Evolutionary conservation across 2,113 vertebrate genomes (phyloP), one percentile per base, ranked within the genome.

Genomic region (Falco punctatus): DNA sequence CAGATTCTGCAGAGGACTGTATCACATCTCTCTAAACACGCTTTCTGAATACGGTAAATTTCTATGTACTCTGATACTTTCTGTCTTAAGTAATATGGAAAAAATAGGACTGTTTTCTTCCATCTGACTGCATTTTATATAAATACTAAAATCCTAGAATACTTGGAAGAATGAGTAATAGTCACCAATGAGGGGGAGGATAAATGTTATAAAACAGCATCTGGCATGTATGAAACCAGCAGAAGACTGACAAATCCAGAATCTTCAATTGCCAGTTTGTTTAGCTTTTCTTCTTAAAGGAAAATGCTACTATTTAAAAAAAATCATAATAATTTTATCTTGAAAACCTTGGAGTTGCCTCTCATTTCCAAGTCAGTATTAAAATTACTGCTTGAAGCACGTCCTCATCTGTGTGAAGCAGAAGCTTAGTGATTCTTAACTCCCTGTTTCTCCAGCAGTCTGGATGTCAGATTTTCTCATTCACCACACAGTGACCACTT

Each of bases 191-290:
- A 95, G 86, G 91, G 81, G 94, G 95, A 94, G 62, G 54, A 91
- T 48, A 84, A 90, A 94, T 95, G 92, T 94, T 96, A 94, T 95
- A 96, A 96, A 97, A 90, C 86, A 93, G 94, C 48, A 59, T 95
- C 96, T 95, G 90, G 71, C 23, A 30, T 93, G 67, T 81, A 94
- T 61, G 51, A 96, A 94, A 94, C 79, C 70, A 92, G 32, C 58
- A 94, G 38, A 75, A 83, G 88, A 95, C 74, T 38, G 32, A 95
- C 44, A 94, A 96, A 94, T 73, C 58, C 85, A 64, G 86, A 78
- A 44, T 79, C 46, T 88, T 77, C 86, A 94, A 74, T 21, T 81
- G 67, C 20, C 48, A 72, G 57, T 33, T 85, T 78, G 46, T 88
- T 88, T 93, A 82, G 58, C 38, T 92, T 94, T 52, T 74, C 48